Percentiles rank a stretch among this genome's conserved stretches.
Conservation (phyloP, 1,140 invertebrate species). For the Panulirus ornatus region DNA sequence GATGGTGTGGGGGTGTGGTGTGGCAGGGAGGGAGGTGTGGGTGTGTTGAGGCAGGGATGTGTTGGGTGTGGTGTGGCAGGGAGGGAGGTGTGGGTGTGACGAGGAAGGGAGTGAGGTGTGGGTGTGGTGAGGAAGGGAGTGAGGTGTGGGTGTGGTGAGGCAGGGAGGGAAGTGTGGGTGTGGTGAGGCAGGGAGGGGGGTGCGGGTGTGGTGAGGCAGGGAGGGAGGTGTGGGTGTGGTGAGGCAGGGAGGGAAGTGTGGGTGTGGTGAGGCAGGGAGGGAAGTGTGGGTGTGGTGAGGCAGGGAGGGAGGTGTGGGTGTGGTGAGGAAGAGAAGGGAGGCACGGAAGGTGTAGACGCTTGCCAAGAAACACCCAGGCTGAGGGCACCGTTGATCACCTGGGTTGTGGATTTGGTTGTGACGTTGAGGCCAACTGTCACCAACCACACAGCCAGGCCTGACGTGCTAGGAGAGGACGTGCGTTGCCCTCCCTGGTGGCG, state of each 20-base stretch:
- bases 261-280: not conserved
- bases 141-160: not conserved
- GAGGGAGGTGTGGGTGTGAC: not conserved
- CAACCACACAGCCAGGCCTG: no score
- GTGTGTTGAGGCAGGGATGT: not conserved
- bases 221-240: not conserved
- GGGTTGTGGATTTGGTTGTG: no score
- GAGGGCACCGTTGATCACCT: no score
- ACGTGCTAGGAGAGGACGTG: no score
- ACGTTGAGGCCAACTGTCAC: no score
- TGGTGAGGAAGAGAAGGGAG: conserved; percentile 21
- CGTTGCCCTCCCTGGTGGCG: no score
- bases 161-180: not conserved
- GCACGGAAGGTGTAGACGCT: not conserved
- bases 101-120: not conserved
- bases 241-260: not conserved
- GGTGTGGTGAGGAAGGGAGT: not conserved
- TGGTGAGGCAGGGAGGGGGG: conserved; percentile 1
- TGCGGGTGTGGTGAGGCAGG: not conserved
- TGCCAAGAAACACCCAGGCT: not conserved
- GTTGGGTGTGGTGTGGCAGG: no score
- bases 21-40: not conserved
- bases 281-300: not conserved
- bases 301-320: not conserved
- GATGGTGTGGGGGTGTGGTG: no score